phyloP scores from a whole-genome alignment of 2,888 invertebrate species.

The Marasmarcha lunaedactyla region DNA sequence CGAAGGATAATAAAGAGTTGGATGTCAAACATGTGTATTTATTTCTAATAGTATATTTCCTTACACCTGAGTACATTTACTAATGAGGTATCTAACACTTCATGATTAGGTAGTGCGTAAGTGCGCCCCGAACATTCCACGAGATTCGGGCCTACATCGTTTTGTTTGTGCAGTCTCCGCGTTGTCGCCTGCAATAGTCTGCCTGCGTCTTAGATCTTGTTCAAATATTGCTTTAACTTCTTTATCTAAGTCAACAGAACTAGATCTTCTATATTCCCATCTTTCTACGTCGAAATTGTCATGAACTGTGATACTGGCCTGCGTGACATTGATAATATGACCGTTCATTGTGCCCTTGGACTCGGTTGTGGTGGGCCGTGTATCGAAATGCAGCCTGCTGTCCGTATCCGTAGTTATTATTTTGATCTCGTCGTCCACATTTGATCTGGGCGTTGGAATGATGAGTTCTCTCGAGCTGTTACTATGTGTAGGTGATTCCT shows the following conservation, averaged over 20 bases:
- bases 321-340: constrained; percentile 38
- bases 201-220: constrained; percentile 29
- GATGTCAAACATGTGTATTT: constrained; percentile 42
- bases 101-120: constrained; percentile 12
- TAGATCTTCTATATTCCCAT: constrained; percentile 42
- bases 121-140: constrained; percentile 36
- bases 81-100: neutral
- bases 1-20: constrained; percentile 73
- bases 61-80: too few relatives aligned
- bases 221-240: constrained; percentile 56
- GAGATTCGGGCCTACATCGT: constrained; percentile 26
- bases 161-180: constrained; percentile 20
- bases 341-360: constrained; percentile 45
- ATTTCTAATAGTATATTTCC: too few relatives aligned
- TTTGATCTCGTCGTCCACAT: constrained; percentile 19
- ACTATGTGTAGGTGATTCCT: constrained; percentile 17
- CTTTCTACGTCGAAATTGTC: constrained; percentile 25
- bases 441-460: constrained; percentile 22
- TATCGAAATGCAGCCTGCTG: constrained; percentile 25
- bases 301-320: constrained; percentile 42
- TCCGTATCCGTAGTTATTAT: constrained; percentile 16
- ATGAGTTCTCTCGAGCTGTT: constrained; percentile 27
- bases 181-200: constrained; percentile 15
- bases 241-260: constrained; percentile 46
- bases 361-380: constrained; percentile 27